A percentile compares a stretch with the other conserved stretches of the same genome.
These are phyloP conservation scores for Parazoanthus darwini DNA, from an alignment of 92 coral and sea anemone genomes.

Conservation along the genomic window DNA sequence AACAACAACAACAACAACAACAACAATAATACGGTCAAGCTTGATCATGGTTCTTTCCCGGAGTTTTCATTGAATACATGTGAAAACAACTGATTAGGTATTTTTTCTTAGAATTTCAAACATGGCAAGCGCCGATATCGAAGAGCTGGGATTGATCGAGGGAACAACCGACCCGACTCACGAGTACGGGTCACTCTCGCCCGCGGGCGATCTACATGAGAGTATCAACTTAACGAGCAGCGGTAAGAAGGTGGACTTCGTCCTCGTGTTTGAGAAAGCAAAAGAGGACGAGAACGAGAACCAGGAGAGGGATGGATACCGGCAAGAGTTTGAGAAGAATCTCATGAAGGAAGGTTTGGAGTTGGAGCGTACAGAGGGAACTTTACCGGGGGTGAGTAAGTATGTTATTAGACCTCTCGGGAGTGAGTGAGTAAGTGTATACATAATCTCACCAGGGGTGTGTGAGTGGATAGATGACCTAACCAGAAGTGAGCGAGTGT, in stretches of 20 bases:
- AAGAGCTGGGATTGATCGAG: constrained; percentile 38
- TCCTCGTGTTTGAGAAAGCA: constrained; percentile 24
- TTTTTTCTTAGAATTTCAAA: background rate
- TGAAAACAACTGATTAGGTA: background rate
- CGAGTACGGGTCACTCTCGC: constrained; percentile 31
- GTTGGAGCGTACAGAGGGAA: constrained; percentile 27
- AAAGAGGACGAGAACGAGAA: constrained; percentile 32
- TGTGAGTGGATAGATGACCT: background rate
- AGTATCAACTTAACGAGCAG: constrained; percentile 27
- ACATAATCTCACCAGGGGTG: too few species aligned
- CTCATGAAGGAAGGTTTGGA: constrained; percentile 22
- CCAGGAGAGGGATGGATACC: constrained; percentile 21
- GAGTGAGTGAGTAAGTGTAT: too few species aligned
- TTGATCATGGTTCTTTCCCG: too few species aligned
- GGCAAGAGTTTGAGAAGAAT: constrained; percentile 42
- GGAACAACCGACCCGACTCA: constrained; percentile 12
- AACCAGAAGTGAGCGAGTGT: too few species aligned
- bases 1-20: too few species aligned
- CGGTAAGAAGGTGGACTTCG: constrained; percentile 38
- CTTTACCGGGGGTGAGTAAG: constrained; percentile 32
- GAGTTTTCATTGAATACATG: background rate
- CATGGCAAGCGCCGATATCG: constrained; percentile 36
- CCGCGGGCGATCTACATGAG: background rate
- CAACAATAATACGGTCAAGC: too few species aligned
- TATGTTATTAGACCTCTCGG: too few species aligned